Conservation (phyloP, 2,888 invertebrate species). For the Cheilosia urbana region DNA sequence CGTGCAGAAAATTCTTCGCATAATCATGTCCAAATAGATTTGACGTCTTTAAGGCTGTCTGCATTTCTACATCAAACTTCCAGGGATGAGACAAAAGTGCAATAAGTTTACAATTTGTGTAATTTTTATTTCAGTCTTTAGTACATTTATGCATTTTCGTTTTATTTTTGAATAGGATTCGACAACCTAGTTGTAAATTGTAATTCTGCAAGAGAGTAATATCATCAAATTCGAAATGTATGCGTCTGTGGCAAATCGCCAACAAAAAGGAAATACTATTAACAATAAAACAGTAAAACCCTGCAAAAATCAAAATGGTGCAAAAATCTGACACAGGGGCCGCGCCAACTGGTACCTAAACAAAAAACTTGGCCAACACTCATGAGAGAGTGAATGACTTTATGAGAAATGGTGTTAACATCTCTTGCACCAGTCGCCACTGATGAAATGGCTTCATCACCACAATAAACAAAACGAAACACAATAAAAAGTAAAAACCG, state of each 20-base stretch:
- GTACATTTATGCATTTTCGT: no score
- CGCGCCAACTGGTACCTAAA: not conserved
- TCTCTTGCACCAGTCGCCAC: conserved; percentile 41
- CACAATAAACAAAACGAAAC: conserved; percentile 3
- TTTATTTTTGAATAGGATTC: no score
- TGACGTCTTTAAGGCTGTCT: no score
- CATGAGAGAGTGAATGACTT: conserved; percentile 16
- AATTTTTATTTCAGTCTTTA: no score
- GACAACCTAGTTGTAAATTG: no score
- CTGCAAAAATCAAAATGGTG: conserved; percentile 37
- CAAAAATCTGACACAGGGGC: conserved; percentile 36
- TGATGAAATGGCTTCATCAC: conserved; percentile 40
- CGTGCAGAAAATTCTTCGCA: no score
- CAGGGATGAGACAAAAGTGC: no score
- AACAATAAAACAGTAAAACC: not conserved
- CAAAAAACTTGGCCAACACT: conserved; percentile 50
- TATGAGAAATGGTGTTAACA: conserved; percentile 38
- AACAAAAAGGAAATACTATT: not conserved
- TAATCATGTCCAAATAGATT: no score
- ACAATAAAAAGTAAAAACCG: not conserved
- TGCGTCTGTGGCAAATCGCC: not conserved
- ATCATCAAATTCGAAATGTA: no score
- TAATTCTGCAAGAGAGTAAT: no score
- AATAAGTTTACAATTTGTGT: no score
- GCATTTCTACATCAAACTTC: no score